These are phyloP conservation scores for Clivina fossor DNA, from an alignment of 2,888 invertebrate genomes.

Conservation along the genomic window DNA sequence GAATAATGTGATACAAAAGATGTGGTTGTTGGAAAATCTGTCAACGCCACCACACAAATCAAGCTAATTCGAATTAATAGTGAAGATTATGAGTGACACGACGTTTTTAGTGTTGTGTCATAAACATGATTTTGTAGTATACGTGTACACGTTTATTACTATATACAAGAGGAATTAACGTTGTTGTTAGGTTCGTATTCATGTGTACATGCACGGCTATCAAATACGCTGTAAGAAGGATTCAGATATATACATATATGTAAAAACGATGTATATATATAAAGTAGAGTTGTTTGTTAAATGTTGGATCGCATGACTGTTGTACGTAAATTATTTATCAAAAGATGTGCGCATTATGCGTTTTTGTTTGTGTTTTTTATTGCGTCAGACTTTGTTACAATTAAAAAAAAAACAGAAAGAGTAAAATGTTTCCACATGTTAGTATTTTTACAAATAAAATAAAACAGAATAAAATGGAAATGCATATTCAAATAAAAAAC, in stretches of 20 bases:
- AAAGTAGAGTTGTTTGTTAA: conserved; percentile 8
- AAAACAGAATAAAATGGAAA: no score
- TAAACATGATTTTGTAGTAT: conserved; percentile 25
- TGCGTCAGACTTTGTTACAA: no score
- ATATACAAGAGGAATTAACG: background rate
- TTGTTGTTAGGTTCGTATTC: background rate
- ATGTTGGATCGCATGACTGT: conserved; percentile 5
- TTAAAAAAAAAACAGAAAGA: no score
- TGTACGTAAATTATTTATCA: conserved; percentile 13
- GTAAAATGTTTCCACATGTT: no score
- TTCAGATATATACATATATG: background rate
- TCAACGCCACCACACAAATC: no score
- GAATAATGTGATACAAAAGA: no score
- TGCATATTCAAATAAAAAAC: no score
- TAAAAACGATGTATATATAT: background rate
- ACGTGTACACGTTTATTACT: background rate
- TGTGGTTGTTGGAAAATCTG: no score
- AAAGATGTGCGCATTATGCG: conserved; percentile 6
- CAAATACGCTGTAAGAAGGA: no score
- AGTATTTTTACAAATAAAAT: no score
- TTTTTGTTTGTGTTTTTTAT: background rate
- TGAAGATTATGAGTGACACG: conserved; percentile 22
- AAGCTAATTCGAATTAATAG: conserved; percentile 22
- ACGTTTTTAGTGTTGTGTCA: conserved; percentile 27
- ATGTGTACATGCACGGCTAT: background rate